Evolutionary conservation across 2,888 invertebrate genomes (phyloP).

Genomic region (Heliconius hortense): DNA sequence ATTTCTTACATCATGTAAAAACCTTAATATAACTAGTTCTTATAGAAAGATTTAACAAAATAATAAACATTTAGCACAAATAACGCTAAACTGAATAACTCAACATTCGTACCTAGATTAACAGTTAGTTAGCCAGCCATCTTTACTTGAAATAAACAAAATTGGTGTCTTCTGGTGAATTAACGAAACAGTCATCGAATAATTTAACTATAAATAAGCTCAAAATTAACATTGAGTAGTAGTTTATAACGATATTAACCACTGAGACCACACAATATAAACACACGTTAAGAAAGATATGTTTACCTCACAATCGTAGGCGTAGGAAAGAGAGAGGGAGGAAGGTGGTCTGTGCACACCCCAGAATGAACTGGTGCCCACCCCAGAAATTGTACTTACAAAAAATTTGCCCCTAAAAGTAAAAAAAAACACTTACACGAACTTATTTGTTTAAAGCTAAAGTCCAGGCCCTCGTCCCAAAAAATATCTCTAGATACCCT

Average conservation of each 20-base stretch:
- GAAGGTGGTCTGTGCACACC: too few relatives aligned
- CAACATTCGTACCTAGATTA: conserved; percentile 47
- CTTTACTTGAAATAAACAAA: conserved; percentile 56
- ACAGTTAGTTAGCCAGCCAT: conserved; percentile 53
- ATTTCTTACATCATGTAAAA: neutral
- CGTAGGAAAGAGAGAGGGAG: too few relatives aligned
- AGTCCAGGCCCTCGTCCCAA: too few relatives aligned
- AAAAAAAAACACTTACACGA: too few relatives aligned
- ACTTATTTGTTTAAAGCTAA: too few relatives aligned
- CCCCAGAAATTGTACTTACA: too few relatives aligned
- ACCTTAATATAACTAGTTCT: conserved; percentile 67
- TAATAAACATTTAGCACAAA: conserved; percentile 45
- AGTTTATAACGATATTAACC: conserved; percentile 61
- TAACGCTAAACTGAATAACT: conserved; percentile 72
- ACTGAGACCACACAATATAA: conserved; percentile 71
- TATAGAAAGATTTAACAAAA: conserved; percentile 55
- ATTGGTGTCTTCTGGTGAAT: conserved; percentile 74
- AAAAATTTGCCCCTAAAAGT: too few relatives aligned
- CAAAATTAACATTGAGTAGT: conserved; percentile 75
- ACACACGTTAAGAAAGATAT: conserved; percentile 45
- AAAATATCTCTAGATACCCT: too few relatives aligned
- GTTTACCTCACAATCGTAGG: conserved; percentile 31
- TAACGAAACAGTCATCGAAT: conserved; percentile 68
- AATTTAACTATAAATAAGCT: conserved; percentile 60
- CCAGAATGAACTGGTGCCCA: too few relatives aligned